Evolutionary conservation across 2,888 invertebrate species (phyloP), one percentile per base, ranked within the genome.

Genomic region (Mythimna pallens): DNA sequence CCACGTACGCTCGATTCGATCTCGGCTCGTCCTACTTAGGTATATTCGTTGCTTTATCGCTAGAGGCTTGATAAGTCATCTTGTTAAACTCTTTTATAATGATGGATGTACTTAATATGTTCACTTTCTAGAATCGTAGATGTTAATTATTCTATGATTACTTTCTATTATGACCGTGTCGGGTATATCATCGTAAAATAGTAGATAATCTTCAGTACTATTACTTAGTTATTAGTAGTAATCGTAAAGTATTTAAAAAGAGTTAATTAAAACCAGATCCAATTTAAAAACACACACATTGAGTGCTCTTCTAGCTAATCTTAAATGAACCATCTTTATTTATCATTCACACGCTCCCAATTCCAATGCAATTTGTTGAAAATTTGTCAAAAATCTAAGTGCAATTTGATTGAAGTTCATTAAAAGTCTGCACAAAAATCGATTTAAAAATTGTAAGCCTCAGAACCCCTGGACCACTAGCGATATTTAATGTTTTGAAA

Each of bases 161-260:
- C 73, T 73, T 79, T 71, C 54, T 73, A 58, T 61, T 55, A 75
- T 73, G 34, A 70, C 70, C 81, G 68, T 83, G 54, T 43, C 71
- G 65, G 34, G 34, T 65, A 43, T 52, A 70, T 65, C 59, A 61
- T 61, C 77, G 50, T 70, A 50, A 64, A 76, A 55, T 58, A 50
- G 43, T n/a, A 47, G 6, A 17, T 17, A 52, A 52, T 52, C 50
- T 20, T 20, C 50, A 50, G 43, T 47, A 47, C 14, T 47, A 20
- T 47, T 47, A 47, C 47, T 14, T 7, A 47, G 43, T 52, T 12
- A 30, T 40, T 25, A 25, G 14, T 52, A 5, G 36, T 34, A 10
- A 70, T 59, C 55, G 30, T 22, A 30, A 40, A 61, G 54, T 54
- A 79, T 74, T 4, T 73, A 65, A 70, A 72, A 57, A 47, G 1